These are phyloP conservation scores for Calephelis perditalis DNA, from an alignment of 2,888 invertebrate species.

Conservation along the genomic window DNA sequence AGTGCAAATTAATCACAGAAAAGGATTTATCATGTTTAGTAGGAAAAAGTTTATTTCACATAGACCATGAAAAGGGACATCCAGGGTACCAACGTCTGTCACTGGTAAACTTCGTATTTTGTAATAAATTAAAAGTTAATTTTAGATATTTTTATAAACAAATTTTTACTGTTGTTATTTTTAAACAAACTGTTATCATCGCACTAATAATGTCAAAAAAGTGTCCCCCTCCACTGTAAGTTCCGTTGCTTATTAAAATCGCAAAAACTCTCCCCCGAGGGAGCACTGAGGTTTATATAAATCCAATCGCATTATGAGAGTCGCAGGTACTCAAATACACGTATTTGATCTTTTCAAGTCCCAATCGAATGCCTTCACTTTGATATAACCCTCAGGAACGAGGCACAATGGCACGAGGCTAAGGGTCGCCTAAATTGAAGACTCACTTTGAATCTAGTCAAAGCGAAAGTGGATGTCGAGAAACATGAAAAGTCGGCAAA, in stretches of 20 bases:
- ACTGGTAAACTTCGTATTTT: no score
- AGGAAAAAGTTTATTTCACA: no score
- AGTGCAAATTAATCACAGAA: no score
- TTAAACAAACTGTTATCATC: no score
- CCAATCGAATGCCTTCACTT: slow-evolving; percentile 60
- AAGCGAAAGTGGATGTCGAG: slow-evolving; percentile 38
- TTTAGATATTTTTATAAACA: no score
- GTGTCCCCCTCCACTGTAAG: background rate
- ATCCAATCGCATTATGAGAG: slow-evolving; percentile 41
- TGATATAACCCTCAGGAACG: slow-evolving; percentile 57
- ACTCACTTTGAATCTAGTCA: slow-evolving; percentile 53
- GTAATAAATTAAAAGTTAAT: no score
- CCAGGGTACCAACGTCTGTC: no score
- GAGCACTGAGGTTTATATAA: slow-evolving; percentile 18
- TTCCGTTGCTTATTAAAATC: slow-evolving; percentile 1
- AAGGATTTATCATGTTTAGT: no score
- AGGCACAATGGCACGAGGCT: slow-evolving; percentile 47
- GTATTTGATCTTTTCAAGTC: slow-evolving; percentile 73
- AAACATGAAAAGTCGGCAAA: slow-evolving; percentile 29
- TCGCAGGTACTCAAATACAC: slow-evolving; percentile 50
- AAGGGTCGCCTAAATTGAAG: slow-evolving; percentile 50
- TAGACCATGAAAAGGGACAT: no score
- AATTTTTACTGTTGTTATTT: no score
- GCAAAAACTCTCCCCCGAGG: slow-evolving; percentile 15
- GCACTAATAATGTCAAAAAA: no score